These are phyloP conservation scores for Lottia scabra DNA, from an alignment of 2,888 invertebrate genomes.

Conservation along the genomic window DNA sequence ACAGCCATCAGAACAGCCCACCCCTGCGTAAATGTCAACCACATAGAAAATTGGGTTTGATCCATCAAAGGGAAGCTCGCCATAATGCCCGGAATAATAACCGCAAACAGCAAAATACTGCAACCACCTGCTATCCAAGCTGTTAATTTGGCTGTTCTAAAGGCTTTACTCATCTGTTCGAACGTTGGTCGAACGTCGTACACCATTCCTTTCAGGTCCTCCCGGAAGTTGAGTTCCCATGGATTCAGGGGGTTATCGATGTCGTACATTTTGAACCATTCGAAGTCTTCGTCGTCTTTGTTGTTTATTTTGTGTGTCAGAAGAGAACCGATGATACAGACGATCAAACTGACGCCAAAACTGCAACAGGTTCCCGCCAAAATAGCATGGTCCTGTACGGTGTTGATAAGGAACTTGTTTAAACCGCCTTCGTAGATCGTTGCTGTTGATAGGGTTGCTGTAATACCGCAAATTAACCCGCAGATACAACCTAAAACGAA, in stretches of 20 bases:
- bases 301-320: constrained; percentile 48
- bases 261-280: constrained; percentile 63
- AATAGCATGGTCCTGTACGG: constrained; percentile 57
- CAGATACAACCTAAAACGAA: constrained; percentile 44
- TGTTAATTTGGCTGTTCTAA: constrained; percentile 50
- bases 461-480: constrained; percentile 49
- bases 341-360: constrained; percentile 51
- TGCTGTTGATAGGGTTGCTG: constrained; percentile 51
- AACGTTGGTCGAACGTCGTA: constrained; percentile 56
- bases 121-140: constrained; percentile 54
- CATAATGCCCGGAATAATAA: constrained; percentile 59
- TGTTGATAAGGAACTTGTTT: constrained; percentile 51
- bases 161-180: constrained; percentile 56
- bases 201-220: constrained; percentile 52
- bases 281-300: constrained; percentile 44
- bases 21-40: constrained; percentile 56
- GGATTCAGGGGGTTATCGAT: constrained; percentile 62
- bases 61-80: constrained; percentile 55
- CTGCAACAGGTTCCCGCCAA: constrained; percentile 57
- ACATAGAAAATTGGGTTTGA: constrained; percentile 52
- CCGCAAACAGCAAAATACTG: constrained; percentile 50
- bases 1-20: constrained; percentile 61
- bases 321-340: constrained; percentile 52
- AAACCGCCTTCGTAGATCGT: constrained; percentile 55
- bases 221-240: constrained; percentile 58